These are phyloP conservation scores for Brachynemurus nebulosus DNA, from an alignment of 2,888 invertebrate genomes.

Conservation along the genomic window DNA sequence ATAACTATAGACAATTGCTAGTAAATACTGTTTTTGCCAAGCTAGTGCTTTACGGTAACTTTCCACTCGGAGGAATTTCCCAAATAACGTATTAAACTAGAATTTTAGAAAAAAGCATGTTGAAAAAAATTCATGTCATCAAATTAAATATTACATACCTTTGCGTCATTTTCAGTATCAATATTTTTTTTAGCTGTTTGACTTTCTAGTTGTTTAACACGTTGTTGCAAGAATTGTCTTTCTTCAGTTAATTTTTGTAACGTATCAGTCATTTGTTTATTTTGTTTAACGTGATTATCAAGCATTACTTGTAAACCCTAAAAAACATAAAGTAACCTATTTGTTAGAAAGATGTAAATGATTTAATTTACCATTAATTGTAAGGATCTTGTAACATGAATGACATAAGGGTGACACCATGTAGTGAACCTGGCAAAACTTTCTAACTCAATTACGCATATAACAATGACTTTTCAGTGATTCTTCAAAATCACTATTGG, in stretches of 20 bases:
- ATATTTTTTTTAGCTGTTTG: constrained; percentile 10
- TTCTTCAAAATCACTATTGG: too few relatives aligned
- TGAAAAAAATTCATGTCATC: too few relatives aligned
- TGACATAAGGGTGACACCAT: too few relatives aligned
- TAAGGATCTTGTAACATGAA: too few relatives aligned
- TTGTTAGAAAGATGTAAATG: too few relatives aligned
- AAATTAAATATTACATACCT: constrained; percentile 2
- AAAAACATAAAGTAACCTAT: constrained; percentile 13
- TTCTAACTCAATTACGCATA: too few relatives aligned
- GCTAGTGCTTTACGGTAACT: constrained; percentile 77
- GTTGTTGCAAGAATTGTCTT: constrained; percentile 33
- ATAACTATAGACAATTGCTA: constrained; percentile 40
- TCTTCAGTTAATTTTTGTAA: constrained; percentile 32
- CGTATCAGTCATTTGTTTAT: constrained; percentile 34
- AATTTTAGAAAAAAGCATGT: too few relatives aligned
- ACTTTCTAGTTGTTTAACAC: constrained; percentile 32
- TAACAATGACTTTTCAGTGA: too few relatives aligned
- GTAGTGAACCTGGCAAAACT: too few relatives aligned
- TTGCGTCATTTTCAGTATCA: constrained; percentile 6
- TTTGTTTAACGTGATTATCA: constrained; percentile 36
- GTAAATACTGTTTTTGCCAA: constrained; percentile 82
- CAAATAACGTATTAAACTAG: constrained; percentile 44
- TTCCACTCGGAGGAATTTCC: constrained; percentile 62
- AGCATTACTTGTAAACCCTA: constrained; percentile 37
- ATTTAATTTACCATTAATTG: too few relatives aligned